Evolutionary conservation across 2,797 vertebrate species (phyloP).

Genomic region (Novumbra hubbsi): DNA sequence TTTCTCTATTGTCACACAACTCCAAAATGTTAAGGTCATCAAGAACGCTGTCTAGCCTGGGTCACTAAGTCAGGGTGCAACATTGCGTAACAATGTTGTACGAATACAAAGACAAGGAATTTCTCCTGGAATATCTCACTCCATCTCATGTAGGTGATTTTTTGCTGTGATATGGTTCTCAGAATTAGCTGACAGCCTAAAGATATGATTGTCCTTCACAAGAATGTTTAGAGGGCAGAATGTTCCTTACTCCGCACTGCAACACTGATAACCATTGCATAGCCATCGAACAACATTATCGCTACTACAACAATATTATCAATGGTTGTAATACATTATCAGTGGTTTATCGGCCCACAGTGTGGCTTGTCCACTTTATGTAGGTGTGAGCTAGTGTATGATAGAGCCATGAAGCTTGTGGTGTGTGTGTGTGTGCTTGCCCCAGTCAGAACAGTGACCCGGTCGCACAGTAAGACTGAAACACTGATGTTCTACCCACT

Average conservation of each 20-base stretch:
- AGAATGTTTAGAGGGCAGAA: background rate
- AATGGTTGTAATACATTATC: background rate
- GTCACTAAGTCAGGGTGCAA: constrained; percentile 3
- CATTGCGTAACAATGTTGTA: constrained; percentile 27
- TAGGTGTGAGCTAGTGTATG: background rate
- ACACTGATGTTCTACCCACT: constrained; percentile 38
- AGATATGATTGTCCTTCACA: constrained; percentile 14
- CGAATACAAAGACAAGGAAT: constrained; percentile 18
- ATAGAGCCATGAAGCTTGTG: background rate
- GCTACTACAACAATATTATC: background rate
- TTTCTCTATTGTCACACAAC: background rate
- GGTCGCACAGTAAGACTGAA: constrained; percentile 39
- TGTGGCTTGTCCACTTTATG: background rate
- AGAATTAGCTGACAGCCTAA: constrained; percentile 27
- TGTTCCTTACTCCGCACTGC: background rate
- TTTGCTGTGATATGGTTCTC: constrained; percentile 22
- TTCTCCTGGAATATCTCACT: constrained; percentile 17
- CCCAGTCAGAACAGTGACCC: constrained; percentile 21
- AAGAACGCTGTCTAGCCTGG: constrained; percentile 5
- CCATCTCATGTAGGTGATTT: constrained; percentile 23
- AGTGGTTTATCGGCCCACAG: background rate
- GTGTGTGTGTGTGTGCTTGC: background rate
- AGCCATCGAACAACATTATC: background rate
- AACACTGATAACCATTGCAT: background rate
- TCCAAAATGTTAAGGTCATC: background rate